Conservation (phyloP, 2,888 invertebrate species). For the Eupithecia subumbrata region DNA sequence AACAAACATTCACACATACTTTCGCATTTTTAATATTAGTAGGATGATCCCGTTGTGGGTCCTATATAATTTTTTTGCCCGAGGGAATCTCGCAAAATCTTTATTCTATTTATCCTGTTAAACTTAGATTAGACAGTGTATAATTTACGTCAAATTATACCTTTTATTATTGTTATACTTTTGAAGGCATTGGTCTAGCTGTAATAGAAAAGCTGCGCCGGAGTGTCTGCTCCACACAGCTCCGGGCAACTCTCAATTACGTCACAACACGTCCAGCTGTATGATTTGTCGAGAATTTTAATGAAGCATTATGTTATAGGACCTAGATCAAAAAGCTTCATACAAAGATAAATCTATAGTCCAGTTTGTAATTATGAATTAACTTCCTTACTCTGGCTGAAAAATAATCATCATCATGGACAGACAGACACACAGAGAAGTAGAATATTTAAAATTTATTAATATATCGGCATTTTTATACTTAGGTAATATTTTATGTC, state of each 20-base stretch:
- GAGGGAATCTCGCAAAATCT: no score
- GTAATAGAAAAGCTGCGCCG: neutral
- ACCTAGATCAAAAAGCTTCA: neutral
- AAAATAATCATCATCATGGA: neutral
- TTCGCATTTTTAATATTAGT: no score
- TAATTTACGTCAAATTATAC: no score
- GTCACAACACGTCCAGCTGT: conserved; percentile 58
- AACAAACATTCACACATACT: no score
- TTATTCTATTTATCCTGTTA: no score
- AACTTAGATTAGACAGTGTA: no score
- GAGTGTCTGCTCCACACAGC: conserved; percentile 40
- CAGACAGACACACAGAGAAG: no score
- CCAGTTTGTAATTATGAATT: neutral
- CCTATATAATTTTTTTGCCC: no score
- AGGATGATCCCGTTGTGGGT: no score
- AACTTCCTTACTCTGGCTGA: neutral
- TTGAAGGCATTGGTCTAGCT: neutral
- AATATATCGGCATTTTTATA: no score
- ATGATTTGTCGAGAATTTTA: conserved; percentile 65
- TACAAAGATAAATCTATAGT: neutral
- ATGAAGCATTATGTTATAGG: conserved; percentile 53
- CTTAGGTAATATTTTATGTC: no score
- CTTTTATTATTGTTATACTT: neutral
- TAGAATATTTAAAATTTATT: no score
- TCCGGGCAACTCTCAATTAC: conserved; percentile 54